Evolutionary conservation across 2,797 vertebrate genomes (phyloP).

Genomic region (Sebastes ruberrimus): DNA sequence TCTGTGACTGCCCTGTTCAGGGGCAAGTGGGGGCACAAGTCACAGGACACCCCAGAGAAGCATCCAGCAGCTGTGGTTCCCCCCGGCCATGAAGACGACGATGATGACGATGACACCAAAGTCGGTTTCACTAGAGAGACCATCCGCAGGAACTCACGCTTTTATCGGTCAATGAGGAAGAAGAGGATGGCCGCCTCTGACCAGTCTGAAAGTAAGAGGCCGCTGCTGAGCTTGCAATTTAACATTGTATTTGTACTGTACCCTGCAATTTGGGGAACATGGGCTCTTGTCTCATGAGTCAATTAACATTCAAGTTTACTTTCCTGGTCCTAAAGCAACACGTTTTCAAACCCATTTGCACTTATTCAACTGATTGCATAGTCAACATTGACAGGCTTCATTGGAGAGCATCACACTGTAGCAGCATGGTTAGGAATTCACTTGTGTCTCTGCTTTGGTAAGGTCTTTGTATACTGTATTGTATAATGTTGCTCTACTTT

Average conservation of each 20-base stretch:
- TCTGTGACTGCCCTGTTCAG: constrained; percentile 77
- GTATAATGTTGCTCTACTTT: not conserved
- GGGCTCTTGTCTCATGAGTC: not conserved
- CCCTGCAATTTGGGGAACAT: not conserved
- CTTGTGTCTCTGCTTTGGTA: not conserved
- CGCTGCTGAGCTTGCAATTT: not conserved
- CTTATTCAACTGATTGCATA: not conserved
- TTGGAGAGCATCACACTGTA: not conserved
- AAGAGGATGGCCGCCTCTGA: constrained; percentile 65
- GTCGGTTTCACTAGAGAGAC: constrained; percentile 42
- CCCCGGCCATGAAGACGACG: constrained; percentile 48
- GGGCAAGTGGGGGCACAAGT: constrained; percentile 71
- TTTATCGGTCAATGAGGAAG: constrained; percentile 82
- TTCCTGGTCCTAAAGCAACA: not conserved
- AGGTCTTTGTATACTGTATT: not conserved
- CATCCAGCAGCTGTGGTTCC: not conserved
- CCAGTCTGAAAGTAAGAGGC: constrained; percentile 64
- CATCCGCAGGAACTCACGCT: constrained; percentile 79
- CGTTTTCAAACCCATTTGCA: not conserved
- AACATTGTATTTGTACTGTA: not conserved
- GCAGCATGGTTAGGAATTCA: not conserved
- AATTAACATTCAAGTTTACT: not conserved
- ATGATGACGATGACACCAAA: constrained; percentile 71
- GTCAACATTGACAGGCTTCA: not conserved
- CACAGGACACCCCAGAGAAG: constrained; percentile 54